Base-by-base conservation (phyloP, 2,888 invertebrate species). In the Cremastinae sp. region DNA sequence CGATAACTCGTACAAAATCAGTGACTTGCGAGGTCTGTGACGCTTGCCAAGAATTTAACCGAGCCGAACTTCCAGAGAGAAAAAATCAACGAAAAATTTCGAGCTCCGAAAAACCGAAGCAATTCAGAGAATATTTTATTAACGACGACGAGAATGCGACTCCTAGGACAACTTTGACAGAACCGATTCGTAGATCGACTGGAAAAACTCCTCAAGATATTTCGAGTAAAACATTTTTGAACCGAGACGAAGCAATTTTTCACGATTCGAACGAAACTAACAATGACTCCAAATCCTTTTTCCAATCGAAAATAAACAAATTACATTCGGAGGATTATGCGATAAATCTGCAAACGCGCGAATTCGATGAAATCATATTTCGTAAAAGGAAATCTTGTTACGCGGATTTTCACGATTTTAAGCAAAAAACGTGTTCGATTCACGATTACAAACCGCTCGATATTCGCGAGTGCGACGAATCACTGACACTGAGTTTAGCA, bases 11-110 rank as follows among this genome's bases (percentile, higher is more conserved):
- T 43, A 18, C 12, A 8, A 68, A 49, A 62, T 71, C 66, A 1
- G 64, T 76, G 7, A 16, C 14, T 10, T 62, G 62, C 51, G 62
- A 72, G 20, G 58, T 64, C n/a, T 70, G 64, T 53, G n/a, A n/a
- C 18, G 18, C 20, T 61, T 65, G 59, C 28, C 18, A 10, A 10
- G 22, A 53, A 38, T 22, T 61, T 22, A n/a, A 10, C 0, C 47
- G 14, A 18, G 5, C 28, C 28, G 28, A 5, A 28, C 5, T 28
- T 28, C 28, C 28, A 28, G 28, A 28, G 5, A 5, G 5, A 28
- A 28, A 28, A 28, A 3, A 28, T 5, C 28, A 2, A 2, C 2
- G 28, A 28, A 5, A 28, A 28, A 28, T 5, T 28, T 3, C n/a
- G n/a, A n/a, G n/a, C n/a, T n/a, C n/a, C 14, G 9, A 28, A 3